These are phyloP conservation scores for Drosophila saltans DNA, from an alignment of 1,140 invertebrate species.

Conservation along the genomic window DNA sequence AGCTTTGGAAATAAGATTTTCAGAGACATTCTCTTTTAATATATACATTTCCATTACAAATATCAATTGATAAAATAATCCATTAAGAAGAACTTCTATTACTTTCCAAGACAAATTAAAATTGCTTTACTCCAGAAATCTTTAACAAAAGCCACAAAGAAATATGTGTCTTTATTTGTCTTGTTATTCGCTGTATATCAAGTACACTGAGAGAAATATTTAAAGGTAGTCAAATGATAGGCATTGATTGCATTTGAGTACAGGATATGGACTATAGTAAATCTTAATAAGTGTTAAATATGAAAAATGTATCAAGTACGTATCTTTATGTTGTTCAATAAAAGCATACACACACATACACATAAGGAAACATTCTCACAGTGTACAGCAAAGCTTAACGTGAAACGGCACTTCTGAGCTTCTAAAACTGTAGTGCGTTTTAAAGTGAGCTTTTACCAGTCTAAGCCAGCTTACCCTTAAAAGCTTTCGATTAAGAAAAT, in stretches of 20 bases:
- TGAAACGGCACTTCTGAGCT: conserved; percentile 57
- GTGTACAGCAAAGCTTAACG: conserved; percentile 48
- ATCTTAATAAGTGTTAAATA: conserved; percentile 13
- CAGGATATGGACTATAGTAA: not conserved
- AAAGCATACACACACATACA: not conserved
- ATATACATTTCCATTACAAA: no score
- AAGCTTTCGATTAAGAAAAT: not conserved
- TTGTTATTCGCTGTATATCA: not conserved
- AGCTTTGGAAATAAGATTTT: no score
- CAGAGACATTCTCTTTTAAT: no score
- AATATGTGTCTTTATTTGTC: not conserved
- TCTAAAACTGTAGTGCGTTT: conserved; percentile 49
- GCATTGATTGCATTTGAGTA: not conserved
- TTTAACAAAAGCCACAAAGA: no score
- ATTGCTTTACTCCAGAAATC: no score
- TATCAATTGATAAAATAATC: no score
- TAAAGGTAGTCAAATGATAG: no score
- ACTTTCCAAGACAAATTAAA: no score
- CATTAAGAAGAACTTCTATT: no score
- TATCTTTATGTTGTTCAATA: conserved; percentile 21
- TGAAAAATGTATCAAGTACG: conserved; percentile 20
- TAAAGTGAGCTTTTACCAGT: conserved; percentile 27
- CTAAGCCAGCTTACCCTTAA: not conserved
- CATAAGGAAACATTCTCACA: conserved; percentile 21
- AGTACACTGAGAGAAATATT: not conserved